Percentiles rank a stretch among this genome's conserved stretches.
These are phyloP conservation scores for Euplexia lucipara DNA, from an alignment of 2,888 invertebrate genomes.

Conservation along the genomic window DNA sequence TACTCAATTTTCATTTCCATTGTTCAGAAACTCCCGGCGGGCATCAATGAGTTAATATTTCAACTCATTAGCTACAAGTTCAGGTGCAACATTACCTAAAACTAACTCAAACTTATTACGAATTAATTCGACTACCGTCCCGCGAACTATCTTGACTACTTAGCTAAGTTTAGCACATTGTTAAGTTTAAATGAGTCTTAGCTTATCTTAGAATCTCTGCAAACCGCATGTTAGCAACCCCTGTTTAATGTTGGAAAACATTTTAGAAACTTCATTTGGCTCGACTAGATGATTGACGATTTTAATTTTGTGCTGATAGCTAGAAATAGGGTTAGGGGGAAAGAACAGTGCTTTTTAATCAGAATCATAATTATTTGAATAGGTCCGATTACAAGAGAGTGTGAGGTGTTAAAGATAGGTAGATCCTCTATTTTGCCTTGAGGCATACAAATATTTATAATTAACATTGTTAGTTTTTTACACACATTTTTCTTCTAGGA, in stretches of 20 bases:
- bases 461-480: too few species aligned
- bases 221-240: constrained; percentile 54
- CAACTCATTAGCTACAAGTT: constrained; percentile 21
- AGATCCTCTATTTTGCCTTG: too few species aligned
- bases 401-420: too few species aligned
- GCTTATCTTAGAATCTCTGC: constrained; percentile 64
- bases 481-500: too few species aligned
- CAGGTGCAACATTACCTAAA: constrained; percentile 48
- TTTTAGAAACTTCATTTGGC: constrained; percentile 53
- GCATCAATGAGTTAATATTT: constrained; percentile 29
- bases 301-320: constrained; percentile 26
- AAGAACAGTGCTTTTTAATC: too few species aligned
- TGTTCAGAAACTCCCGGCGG: too few species aligned
- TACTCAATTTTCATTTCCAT: too few species aligned
- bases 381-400: too few species aligned
- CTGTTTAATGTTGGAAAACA: constrained; percentile 40
- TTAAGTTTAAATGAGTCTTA: constrained; percentile 67
- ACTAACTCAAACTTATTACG: constrained; percentile 56
- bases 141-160: constrained; percentile 69
- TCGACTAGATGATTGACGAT: constrained; percentile 25
- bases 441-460: too few species aligned
- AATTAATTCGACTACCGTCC: constrained; percentile 70
- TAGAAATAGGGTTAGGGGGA: too few species aligned
- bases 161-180: constrained; percentile 64
- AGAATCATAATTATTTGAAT: too few species aligned